Conservation (phyloP, 2,888 invertebrate species). For the Ditylenchus weischeri region DNA sequence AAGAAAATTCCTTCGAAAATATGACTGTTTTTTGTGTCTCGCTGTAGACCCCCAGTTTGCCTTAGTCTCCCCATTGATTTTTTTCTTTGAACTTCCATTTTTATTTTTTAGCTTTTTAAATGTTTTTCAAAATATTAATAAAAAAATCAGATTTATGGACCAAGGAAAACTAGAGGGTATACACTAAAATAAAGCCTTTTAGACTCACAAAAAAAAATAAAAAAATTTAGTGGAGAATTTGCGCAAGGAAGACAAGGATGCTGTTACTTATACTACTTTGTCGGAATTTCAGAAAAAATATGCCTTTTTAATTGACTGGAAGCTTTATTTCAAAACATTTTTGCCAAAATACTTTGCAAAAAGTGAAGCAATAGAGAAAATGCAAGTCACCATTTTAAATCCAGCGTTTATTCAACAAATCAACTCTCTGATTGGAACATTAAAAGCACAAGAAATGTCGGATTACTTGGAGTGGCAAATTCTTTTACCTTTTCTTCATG, state of each 20-base stretch:
- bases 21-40: no score
- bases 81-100: no score
- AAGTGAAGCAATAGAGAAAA: neutral
- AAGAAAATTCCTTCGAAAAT: no score
- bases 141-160: neutral
- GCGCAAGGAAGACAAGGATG: neutral
- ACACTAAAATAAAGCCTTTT: no score
- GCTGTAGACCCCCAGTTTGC: no score
- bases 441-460: neutral
- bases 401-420: neutral
- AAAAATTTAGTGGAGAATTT: no score
- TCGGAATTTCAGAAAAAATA: slow-evolving; percentile 1
- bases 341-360: neutral
- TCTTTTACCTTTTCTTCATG: neutral
- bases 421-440: neutral
- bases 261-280: neutral
- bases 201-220: no score
- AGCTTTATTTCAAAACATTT: neutral
- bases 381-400: neutral
- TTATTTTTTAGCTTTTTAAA: neutral
- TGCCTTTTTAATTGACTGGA: neutral
- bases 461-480: slow-evolving; percentile 11
- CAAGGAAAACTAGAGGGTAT: neutral
- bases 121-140: neutral
- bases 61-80: no score